Evolutionary conservation across 2,888 invertebrate species (phyloP).

Genomic region (Drosophila ustulata): DNA sequence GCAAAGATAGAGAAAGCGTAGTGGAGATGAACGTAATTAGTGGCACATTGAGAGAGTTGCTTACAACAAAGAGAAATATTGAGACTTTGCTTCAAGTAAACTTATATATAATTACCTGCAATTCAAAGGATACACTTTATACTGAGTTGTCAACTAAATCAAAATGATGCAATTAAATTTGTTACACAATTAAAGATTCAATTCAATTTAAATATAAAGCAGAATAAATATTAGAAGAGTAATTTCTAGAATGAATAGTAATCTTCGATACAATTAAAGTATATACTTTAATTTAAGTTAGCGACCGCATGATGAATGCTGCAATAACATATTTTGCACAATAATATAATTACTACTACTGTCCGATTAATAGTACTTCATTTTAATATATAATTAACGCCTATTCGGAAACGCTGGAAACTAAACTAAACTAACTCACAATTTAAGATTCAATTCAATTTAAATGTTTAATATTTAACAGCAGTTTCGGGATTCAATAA

Average conservation of each 20-base stretch:
- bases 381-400: no score
- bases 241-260: no score
- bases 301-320: no score
- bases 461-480: neutral
- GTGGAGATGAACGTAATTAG: slow-evolving; percentile 62
- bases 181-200: neutral
- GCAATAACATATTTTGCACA: no score
- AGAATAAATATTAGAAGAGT: no score
- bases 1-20: neutral
- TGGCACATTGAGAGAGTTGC: slow-evolving; percentile 32
- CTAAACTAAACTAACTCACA: neutral
- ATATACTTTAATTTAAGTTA: no score
- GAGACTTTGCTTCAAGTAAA: neutral
- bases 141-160: neutral
- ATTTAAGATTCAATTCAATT: neutral
- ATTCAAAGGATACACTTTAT: neutral
- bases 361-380: no score
- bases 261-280: no score
- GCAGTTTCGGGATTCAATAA: neutral
- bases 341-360: no score
- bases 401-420: no score
- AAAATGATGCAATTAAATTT: neutral
- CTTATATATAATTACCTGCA: slow-evolving; percentile 16
- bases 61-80: slow-evolving; percentile 15
- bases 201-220: neutral